phyloP scores from a whole-genome alignment of 2,113 vertebrate genomes.

The Sylvicapra grimmia region DNA sequence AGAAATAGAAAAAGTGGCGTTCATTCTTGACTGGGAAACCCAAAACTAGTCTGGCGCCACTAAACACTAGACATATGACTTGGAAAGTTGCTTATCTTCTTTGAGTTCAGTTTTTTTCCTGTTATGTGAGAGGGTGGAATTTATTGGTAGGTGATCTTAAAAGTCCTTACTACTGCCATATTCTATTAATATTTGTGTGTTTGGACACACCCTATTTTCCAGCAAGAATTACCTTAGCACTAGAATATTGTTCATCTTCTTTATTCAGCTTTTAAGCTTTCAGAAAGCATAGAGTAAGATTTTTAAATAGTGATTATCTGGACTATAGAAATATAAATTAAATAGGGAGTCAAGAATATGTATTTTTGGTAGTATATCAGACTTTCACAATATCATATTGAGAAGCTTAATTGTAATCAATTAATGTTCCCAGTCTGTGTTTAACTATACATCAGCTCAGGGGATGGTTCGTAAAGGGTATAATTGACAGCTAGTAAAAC shows the following conservation, averaged over 20 bases:
- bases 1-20: not conserved
- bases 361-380: conserved; percentile 13
- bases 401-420: conserved; percentile 50
- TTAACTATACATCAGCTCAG: conserved; percentile 35
- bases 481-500: conserved; percentile 52
- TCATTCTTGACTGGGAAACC: not conserved
- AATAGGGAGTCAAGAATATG: not conserved
- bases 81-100: not conserved
- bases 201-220: not conserved
- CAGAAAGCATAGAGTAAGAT: not conserved
- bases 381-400: conserved; percentile 4
- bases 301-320: conserved; percentile 38
- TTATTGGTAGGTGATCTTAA: not conserved
- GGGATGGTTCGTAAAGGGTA: not conserved
- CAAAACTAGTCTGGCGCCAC: not conserved
- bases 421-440: conserved; percentile 27
- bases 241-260: not conserved
- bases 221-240: not conserved
- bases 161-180: not conserved
- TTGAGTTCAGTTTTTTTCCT: not conserved
- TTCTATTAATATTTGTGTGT: not conserved
- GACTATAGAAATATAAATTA: conserved; percentile 45
- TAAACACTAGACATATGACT: not conserved
- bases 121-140: not conserved
- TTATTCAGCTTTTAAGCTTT: conserved; percentile 24